A percentile compares a stretch with the other conserved stretches of the same genome.
Conservation (phyloP, 2,113 vertebrate species). For the Myrmecophaga tridactyla region DNA sequence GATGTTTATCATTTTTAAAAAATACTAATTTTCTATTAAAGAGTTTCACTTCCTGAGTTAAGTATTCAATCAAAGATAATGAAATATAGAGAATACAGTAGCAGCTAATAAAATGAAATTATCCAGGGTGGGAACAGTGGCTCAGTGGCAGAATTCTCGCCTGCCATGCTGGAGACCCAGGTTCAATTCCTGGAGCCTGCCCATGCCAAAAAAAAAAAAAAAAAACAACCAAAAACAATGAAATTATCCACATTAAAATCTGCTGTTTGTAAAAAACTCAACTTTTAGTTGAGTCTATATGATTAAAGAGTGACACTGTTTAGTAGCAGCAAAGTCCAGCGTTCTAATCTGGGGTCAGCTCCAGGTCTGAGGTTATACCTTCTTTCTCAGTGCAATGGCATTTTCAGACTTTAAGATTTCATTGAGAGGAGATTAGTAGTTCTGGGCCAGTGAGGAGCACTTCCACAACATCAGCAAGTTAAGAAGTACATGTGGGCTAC, state of each 20-base stretch:
- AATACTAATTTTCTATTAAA: neutral
- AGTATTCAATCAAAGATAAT: neutral
- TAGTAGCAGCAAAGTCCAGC: no score
- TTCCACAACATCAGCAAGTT: fast-evolving
- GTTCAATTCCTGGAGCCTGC: no score
- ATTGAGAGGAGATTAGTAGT: neutral
- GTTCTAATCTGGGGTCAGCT: neutral
- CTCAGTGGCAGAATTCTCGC: no score
- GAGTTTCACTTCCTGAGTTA: neutral
- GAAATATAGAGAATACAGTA: neutral
- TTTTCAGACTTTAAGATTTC: neutral
- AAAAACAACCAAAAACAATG: no score
- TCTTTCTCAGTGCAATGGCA: neutral
- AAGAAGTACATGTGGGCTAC: no score
- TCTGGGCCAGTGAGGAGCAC: neutral
- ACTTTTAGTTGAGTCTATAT: no score
- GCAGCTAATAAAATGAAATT: neutral
- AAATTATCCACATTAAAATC: neutral
- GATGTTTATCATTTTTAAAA: neutral
- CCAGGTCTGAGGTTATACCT: fast-evolving
- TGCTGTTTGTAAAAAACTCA: no score
- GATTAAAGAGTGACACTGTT: neutral
- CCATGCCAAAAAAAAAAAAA: no score
- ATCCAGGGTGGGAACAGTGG: no score
- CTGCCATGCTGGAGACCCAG: no score